These are phyloP conservation scores for Oreochromis tanganicae DNA, from an alignment of 2,113 vertebrate species.

Conservation along the genomic window DNA sequence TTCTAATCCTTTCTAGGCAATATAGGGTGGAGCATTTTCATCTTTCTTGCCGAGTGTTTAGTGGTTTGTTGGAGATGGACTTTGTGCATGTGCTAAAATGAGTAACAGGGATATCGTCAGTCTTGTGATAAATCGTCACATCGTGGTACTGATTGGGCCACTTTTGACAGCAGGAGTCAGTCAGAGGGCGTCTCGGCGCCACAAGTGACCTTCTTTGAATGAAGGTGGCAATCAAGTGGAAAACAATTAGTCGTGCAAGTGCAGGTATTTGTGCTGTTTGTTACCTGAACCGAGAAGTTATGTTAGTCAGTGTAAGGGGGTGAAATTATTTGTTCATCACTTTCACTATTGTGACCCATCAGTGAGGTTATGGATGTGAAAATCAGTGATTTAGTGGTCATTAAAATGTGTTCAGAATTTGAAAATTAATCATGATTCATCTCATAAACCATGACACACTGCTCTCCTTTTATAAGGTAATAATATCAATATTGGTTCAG, in stretches of 20 bases:
- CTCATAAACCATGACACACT: neutral
- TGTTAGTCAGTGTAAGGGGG: neutral
- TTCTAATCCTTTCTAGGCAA: conserved; percentile 13
- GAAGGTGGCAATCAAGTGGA: neutral
- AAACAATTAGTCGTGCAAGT: neutral
- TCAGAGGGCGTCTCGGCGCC: neutral
- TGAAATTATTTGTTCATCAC: neutral
- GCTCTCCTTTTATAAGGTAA: neutral
- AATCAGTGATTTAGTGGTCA: neutral
- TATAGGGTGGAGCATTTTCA: neutral
- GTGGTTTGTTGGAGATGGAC: neutral
- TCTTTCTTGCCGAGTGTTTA: neutral
- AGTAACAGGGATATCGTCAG: neutral
- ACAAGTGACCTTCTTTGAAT: neutral
- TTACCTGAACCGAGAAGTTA: neutral
- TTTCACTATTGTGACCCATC: neutral
- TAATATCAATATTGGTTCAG: neutral
- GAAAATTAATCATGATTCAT: neutral
- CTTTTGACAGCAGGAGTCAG: neutral
- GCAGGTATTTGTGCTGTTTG: neutral
- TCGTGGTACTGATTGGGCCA: neutral
- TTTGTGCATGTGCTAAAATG: neutral
- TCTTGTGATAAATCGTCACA: neutral
- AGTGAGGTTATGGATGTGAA: neutral
- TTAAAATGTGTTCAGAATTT: neutral